A percentile compares a stretch with the other conserved stretches of the same genome.
Evolutionary conservation across 1,140 invertebrate genomes (phyloP).

Genomic region (Chionoecetes opilio): DNA sequence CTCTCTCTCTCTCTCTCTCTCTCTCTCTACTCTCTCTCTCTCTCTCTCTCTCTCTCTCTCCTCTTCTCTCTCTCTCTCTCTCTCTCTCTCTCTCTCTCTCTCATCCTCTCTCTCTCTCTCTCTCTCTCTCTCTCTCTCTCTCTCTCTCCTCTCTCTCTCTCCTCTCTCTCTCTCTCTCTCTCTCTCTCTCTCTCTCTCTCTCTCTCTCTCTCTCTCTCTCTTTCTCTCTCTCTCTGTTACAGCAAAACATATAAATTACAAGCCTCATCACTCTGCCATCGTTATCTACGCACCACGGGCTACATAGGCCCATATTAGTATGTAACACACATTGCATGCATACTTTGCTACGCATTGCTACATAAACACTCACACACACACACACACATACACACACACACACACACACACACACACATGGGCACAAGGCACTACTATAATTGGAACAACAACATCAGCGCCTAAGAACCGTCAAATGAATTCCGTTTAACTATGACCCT

Average conservation of each 20-base stretch:
- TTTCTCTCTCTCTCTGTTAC: background rate
- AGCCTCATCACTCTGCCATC: background rate
- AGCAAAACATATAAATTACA: background rate
- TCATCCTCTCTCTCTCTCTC: background rate
- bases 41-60: slow-evolving; percentile 18
- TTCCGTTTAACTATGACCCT: background rate
- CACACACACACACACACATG: background rate
- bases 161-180: slow-evolving; percentile 32
- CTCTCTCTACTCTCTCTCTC: slow-evolving; percentile 17
- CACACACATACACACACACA: slow-evolving; percentile 18
- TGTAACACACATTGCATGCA: background rate
- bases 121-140: background rate
- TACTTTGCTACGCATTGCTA: background rate
- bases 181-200: slow-evolving; percentile 32
- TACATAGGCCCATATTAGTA: slow-evolving; percentile 28
- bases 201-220: slow-evolving; percentile 27
- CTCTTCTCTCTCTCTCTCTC: background rate
- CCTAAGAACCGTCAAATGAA: background rate
- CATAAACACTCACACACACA: background rate
- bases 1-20: slow-evolving; percentile 23
- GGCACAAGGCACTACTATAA: background rate
- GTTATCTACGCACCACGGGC: slow-evolving; percentile 14
- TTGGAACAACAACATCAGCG: background rate
- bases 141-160: slow-evolving; percentile 27
- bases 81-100: slow-evolving; percentile 18